A percentile compares a stretch with the other conserved stretches of the same genome.
phyloP scores from a whole-genome alignment of 2,888 invertebrate genomes.

The Heteromyza rotundicornis region DNA sequence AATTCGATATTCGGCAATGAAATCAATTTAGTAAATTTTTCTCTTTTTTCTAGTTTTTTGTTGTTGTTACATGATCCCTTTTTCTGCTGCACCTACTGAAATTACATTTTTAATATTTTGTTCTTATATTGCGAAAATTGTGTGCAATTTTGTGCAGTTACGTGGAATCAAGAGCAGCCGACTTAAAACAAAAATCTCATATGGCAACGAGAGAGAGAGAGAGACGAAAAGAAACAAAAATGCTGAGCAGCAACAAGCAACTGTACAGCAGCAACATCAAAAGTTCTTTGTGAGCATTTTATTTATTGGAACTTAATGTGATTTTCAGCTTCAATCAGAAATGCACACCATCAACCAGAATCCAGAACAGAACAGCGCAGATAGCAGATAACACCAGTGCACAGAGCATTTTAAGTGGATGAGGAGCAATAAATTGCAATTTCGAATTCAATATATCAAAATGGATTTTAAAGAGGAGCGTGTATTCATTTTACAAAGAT shows the following conservation, averaged over 20 bases:
- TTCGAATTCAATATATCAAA: background rate
- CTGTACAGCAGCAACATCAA: background rate
- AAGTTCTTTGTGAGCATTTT: background rate
- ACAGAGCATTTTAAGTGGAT: too few species aligned
- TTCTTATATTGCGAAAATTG: conserved; percentile 14
- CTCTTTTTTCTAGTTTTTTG: conserved; percentile 1
- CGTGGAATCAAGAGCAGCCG: conserved; percentile 14
- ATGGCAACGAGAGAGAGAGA: background rate
- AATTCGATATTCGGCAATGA: background rate
- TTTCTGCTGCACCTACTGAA: conserved; percentile 2
- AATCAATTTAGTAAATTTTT: too few species aligned
- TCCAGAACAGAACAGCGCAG: background rate
- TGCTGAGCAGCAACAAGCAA: background rate
- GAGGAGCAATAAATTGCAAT: background rate
- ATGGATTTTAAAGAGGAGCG: background rate
- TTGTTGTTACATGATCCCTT: too few species aligned
- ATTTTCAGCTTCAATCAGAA: background rate
- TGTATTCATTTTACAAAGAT: too few species aligned
- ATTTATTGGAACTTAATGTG: background rate
- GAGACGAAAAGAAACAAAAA: too few species aligned
- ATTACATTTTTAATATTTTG: conserved; percentile 11
- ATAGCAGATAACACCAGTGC: background rate
- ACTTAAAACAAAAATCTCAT: background rate
- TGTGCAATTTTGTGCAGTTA: conserved; percentile 25
- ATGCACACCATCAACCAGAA: too few species aligned